Evolutionary conservation across 2,797 vertebrate genomes (phyloP).

Genomic region (Pelobates cultripes): DNA sequence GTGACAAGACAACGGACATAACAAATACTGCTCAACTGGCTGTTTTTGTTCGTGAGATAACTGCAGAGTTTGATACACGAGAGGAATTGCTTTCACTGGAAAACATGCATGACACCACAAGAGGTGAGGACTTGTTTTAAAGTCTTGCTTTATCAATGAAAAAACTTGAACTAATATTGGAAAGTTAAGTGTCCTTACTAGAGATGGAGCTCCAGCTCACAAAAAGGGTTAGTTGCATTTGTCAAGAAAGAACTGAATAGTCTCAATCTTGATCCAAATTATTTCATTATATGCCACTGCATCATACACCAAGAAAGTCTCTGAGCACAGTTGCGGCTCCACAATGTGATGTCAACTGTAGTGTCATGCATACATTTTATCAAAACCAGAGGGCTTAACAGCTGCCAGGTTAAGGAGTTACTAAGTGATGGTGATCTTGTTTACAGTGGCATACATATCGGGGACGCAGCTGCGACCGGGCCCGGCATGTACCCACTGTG

Average conservation of each 20-base stretch:
- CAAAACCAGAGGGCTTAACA: too few species aligned
- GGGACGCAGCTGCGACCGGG: too few species aligned
- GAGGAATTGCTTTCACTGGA: slow-evolving; percentile 36
- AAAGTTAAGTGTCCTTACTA: neutral
- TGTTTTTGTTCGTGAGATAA: too few species aligned
- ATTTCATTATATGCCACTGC: too few species aligned
- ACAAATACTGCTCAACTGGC: too few species aligned
- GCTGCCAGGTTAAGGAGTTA: neutral
- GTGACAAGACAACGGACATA: slow-evolving; percentile 8
- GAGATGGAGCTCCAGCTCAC: too few species aligned
- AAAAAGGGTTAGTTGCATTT: too few species aligned
- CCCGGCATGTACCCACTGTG: too few species aligned
- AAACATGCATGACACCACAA: slow-evolving; percentile 54
- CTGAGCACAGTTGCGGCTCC: slow-evolving; percentile 33
- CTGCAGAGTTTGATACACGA: too few species aligned
- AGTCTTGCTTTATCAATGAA: too few species aligned
- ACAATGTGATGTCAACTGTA: slow-evolving; percentile 11
- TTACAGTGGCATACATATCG: too few species aligned
- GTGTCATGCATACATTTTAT: neutral
- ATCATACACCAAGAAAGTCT: slow-evolving; percentile 31
- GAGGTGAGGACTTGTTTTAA: slow-evolving; percentile 48
- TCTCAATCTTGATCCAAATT: slow-evolving; percentile 14
- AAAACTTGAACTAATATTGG: too few species aligned
- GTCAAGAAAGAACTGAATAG: slow-evolving; percentile 21
- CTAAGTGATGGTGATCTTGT: neutral